Conservation (phyloP, 2,797 vertebrate genomes). For the Anguilla marmorata region DNA sequence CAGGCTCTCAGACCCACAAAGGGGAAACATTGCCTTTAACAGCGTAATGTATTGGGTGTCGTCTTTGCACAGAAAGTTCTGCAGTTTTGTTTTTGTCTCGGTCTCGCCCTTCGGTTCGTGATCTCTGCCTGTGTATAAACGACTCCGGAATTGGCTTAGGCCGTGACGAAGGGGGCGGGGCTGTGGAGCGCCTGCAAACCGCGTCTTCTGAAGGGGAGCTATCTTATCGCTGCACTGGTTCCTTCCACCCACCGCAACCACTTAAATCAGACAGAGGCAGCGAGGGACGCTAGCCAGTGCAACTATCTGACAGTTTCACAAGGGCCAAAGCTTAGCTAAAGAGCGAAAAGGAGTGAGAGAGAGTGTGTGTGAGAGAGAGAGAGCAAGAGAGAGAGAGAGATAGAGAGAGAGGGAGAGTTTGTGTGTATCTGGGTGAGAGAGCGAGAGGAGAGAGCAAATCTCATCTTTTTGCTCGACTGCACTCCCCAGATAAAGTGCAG, state of each 20-base stretch:
- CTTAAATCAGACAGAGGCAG: slow-evolving; percentile 5
- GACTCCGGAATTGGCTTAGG: not conserved
- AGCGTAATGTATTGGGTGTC: too few species aligned
- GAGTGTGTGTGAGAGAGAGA: not conserved
- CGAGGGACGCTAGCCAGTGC: not conserved
- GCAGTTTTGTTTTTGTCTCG: not conserved
- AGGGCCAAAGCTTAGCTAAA: not conserved
- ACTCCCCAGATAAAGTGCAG: not conserved
- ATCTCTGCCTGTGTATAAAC: not conserved
- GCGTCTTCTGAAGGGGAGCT: not conserved
- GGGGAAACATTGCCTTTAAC: not conserved
- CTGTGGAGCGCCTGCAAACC: not conserved
- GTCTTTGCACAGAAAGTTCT: not conserved
- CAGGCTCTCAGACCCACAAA: not conserved
- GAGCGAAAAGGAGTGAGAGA: not conserved
- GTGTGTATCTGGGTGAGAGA: not conserved
- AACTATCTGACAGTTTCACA: not conserved
- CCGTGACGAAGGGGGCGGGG: not conserved
- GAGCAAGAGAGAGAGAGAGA: not conserved
- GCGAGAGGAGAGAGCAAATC: not conserved
- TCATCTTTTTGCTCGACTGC: not conserved
- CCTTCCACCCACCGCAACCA: slow-evolving; percentile 11
- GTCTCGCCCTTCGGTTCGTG: not conserved
- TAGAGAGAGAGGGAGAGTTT: not conserved
- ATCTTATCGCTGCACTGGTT: slow-evolving; percentile 12